Evolutionary conservation across 2,797 vertebrate genomes (phyloP), one percentile per base, ranked within the genome.

Genomic region (Babyrousa celebensis): DNA sequence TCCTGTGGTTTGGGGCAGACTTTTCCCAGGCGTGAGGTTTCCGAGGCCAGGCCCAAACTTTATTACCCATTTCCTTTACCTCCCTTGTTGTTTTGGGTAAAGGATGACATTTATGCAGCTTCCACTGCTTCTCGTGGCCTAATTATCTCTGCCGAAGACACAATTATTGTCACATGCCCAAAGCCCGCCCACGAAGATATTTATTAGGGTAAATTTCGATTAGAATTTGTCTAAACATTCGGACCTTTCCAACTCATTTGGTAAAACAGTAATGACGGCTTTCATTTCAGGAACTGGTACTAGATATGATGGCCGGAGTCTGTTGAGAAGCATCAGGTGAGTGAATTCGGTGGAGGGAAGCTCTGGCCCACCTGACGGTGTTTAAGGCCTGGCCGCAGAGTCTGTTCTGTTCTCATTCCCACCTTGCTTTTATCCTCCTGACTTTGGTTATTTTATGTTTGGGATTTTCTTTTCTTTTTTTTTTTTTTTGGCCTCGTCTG

Each of bases 151-250:
- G 18, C 21, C 90, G 78, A 96, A 95, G 71, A 91, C 56, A 32
- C 78, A 91, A 12, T 96, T 96, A 96, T 93, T 97, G 96, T 92
- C 93, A 94, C 54, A 58, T 85, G 85, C 70, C 52, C 89, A 65
- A 95, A 89, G 95, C 80, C 36, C 68, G 88, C 54, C 62, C 63
- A 82, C 2, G 5, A 95, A 97, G 65, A 74, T 89, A 79, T 92
- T 97, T 96, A 80, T 96, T 91, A 95, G 71, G 84, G 29, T 90
- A 91, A 90, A 96, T 94, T 94, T 95, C 2, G 5, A 94, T 96
- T 96, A 89, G 71, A 95, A 94, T 93, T 96, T 89, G 82, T 95
- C 80, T 92, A 94, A 95, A 95, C 91, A 86, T 85, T 84, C 84
- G 94, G 95, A 93, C 65, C 36, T 60, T 85, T 88, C 90, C 56